These are phyloP conservation scores for Ciconia boyciana DNA, from an alignment of 2,113 vertebrate genomes.

Conservation along the genomic window DNA sequence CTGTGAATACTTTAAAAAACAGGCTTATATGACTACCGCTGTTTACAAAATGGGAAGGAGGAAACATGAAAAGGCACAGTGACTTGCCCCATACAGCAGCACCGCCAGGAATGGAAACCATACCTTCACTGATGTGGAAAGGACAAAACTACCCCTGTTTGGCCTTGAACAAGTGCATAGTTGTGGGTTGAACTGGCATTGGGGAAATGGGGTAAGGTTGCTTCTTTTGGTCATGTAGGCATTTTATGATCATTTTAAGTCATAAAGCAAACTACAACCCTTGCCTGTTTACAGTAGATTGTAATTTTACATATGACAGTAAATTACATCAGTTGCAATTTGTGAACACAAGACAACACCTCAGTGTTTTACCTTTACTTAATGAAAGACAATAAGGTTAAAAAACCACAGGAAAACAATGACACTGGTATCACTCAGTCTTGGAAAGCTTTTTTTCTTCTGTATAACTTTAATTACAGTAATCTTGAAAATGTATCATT, in stretches of 20 bases:
- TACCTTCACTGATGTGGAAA: not conserved
- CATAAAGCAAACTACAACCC: not conserved
- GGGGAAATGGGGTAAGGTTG: not conserved
- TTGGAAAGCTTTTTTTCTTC: not conserved
- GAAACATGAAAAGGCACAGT: not conserved
- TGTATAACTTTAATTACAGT: not conserved
- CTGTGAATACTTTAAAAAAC: not conserved
- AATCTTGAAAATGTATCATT: not conserved
- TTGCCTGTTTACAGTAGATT: not conserved
- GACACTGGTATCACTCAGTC: not conserved
- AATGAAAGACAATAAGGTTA: not conserved
- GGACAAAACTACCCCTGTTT: not conserved
- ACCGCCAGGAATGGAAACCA: accelerated
- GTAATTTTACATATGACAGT: not conserved
- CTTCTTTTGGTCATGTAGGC: not conserved
- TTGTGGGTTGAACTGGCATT: accelerated
- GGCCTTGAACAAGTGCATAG: not conserved
- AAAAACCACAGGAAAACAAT: not conserved
- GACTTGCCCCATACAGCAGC: not conserved
- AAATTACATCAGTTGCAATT: not conserved
- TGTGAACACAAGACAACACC: not conserved
- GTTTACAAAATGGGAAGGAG: not conserved
- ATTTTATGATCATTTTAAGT: not conserved
- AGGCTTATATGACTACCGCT: not conserved
- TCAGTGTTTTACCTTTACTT: not conserved